A percentile compares a stretch with the other conserved stretches of the same genome.
Conservation (phyloP, 92 coral and sea anemone genomes). For the Zoanthus sansibaricus region DNA sequence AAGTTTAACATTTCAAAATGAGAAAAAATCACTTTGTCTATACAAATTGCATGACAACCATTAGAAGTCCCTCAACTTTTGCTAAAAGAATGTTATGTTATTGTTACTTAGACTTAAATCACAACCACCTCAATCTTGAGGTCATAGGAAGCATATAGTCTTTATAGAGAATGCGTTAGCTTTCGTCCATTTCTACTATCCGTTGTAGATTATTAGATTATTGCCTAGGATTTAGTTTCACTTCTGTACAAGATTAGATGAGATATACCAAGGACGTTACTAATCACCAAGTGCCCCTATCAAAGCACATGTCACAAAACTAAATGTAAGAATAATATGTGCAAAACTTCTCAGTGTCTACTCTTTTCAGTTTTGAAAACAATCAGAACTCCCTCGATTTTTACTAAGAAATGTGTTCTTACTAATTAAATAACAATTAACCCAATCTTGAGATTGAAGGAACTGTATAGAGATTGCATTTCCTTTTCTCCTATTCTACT, state of each 20-base stretch:
- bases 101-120: background rate
- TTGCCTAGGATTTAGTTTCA: background rate
- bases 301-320: background rate
- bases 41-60: conserved; percentile 27
- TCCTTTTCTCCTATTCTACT: conserved; percentile 6
- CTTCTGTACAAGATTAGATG: conserved; percentile 26
- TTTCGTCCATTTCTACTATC: conserved; percentile 2
- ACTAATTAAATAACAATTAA: conserved; percentile 18
- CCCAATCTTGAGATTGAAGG: conserved; percentile 23
- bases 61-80: conserved; percentile 46
- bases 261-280: conserved; percentile 25
- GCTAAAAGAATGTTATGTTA: conserved; percentile 56
- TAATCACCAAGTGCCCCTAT: conserved; percentile 44
- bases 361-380: too few relatives aligned
- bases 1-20: conserved; percentile 35
- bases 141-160: conserved; percentile 7
- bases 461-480: conserved; percentile 19
- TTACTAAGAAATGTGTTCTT: conserved; percentile 46
- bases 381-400: conserved; percentile 2
- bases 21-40: conserved; percentile 55
- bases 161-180: conserved; percentile 18
- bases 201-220: background rate
- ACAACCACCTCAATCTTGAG: background rate
- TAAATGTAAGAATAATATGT: conserved; percentile 33
- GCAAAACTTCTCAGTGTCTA: conserved; percentile 46